Conservation (phyloP, 2,113 vertebrate genomes). For the Cranoglanis bouderius region DNA sequence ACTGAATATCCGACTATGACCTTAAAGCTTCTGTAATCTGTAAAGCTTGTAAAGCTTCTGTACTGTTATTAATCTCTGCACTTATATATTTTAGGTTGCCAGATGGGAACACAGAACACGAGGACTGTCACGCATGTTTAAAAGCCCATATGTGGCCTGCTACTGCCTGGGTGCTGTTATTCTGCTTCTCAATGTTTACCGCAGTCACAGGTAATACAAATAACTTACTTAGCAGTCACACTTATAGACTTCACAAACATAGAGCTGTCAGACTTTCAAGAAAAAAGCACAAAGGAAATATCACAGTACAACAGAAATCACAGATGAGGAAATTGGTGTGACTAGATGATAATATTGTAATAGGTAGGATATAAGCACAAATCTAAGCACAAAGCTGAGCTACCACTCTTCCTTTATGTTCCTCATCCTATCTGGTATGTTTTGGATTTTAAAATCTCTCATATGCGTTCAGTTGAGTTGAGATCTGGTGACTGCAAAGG, state of each 20-base stretch:
- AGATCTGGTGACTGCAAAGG: background rate
- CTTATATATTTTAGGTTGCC: conserved; percentile 76
- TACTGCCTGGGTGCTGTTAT: conserved; percentile 80
- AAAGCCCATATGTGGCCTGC: conserved; percentile 81
- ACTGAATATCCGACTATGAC: background rate
- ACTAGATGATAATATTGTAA: background rate
- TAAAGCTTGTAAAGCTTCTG: background rate
- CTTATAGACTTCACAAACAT: background rate
- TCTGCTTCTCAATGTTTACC: conserved; percentile 81
- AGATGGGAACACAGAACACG: conserved; percentile 88
- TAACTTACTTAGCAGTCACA: background rate
- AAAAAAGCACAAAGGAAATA: background rate
- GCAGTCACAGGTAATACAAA: conserved; percentile 85
- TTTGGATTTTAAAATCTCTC: background rate
- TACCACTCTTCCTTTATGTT: background rate
- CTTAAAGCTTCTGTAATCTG: background rate
- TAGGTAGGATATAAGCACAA: background rate
- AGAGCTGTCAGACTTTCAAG: background rate
- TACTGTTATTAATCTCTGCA: background rate
- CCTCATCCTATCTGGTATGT: background rate
- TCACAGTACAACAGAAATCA: background rate
- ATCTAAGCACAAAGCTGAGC: background rate
- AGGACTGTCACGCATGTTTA: conserved; percentile 75
- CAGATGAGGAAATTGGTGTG: background rate
- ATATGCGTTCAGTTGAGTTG: background rate